Base-by-base conservation (phyloP, 2,797 vertebrate species). In the Gallirallus australis region DNA sequence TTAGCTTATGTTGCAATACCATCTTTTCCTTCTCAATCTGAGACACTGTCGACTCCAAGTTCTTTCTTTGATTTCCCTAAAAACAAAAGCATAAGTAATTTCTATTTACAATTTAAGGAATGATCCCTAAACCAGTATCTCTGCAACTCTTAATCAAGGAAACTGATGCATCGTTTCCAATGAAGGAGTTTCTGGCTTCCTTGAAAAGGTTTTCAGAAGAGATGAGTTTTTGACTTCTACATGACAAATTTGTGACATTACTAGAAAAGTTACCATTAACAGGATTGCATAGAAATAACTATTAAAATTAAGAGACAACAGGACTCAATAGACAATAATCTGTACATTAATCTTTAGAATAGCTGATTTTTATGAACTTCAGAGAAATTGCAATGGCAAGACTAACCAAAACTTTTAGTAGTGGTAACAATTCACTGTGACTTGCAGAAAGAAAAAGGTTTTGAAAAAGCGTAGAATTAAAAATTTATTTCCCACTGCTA, bases 11-110 rank as follows among this genome's bases (percentile, higher is more conserved):
- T 95, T 99, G 99, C 68, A 98, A 93, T 94, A 99, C 98, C 96
- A 99, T 98, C 98, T 99, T 99, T 90, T 99, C 99, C 96, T 99
- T 99, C 97, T 99, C 99, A 98, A 99, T 98, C 95, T 98, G 98
- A 97, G 99, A 99, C 82, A 99, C 81, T 65, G 98, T 97, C 85
- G 98, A 98, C 96, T 99, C 99, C 50, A 98, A 97, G 70, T 95
- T 98, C 97, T 99, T 99, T 97, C 99, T 99, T 77, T 98, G 98
- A 98, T 93, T 98, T 42, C 98, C 98, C 98, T 98, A 72, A 85
- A 98, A 94, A 96, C 71, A 90, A 57, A 96, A 96, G 68, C 56
- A 93, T 27, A 33, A 7, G 2, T 40, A 75, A 45, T 95, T 94
- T 56, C 39, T 28, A 56, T 7, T 48, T 60, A 61, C 4, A 63